A percentile compares a stretch with the other conserved stretches of the same genome.
Conservation (phyloP, 1,140 invertebrate species). For the Galleria mellonella region DNA sequence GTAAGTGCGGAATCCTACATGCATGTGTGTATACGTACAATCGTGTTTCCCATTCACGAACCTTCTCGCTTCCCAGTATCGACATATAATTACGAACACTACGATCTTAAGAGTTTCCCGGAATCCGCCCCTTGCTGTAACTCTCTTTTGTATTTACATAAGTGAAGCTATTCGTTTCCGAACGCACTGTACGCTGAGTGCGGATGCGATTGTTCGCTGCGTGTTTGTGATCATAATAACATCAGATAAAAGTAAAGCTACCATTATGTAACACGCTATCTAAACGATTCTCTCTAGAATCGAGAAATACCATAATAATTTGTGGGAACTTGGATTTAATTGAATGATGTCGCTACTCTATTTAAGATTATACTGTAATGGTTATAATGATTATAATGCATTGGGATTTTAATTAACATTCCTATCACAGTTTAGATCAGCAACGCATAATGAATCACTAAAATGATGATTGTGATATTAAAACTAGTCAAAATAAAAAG, state of each 20-base stretch:
- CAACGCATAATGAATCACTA: too few species aligned
- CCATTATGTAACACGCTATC: conserved; percentile 29
- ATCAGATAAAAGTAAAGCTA: conserved; percentile 19
- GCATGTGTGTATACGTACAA: conserved; percentile 4
- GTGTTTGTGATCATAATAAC: conserved; percentile 18
- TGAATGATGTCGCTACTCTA: too few species aligned
- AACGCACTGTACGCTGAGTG: conserved; percentile 13
- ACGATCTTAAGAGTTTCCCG: conserved; percentile 15
- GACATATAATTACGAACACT: conserved; percentile 20
- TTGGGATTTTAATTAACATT: too few species aligned
- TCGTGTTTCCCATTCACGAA: conserved; percentile 20
- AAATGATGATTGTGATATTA: too few species aligned
- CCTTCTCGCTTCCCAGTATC: conserved; percentile 20
- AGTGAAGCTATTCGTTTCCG: conserved; percentile 18
- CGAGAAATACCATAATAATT: conserved; percentile 11
- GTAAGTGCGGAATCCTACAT: conserved; percentile 4
- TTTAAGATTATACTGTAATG: too few species aligned
- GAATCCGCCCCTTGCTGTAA: conserved; percentile 9
- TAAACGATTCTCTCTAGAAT: conserved; percentile 24
- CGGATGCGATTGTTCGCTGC: conserved; percentile 12
- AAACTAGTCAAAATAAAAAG: too few species aligned
- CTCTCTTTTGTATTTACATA: conserved; percentile 19
- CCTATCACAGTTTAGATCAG: too few species aligned
- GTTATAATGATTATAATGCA: too few species aligned
- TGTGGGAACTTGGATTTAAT: conserved; percentile 7